A percentile compares a stretch with the other conserved stretches of the same genome.
Conservation (phyloP, 1,140 invertebrate species). For the Pissodes strobi region DNA sequence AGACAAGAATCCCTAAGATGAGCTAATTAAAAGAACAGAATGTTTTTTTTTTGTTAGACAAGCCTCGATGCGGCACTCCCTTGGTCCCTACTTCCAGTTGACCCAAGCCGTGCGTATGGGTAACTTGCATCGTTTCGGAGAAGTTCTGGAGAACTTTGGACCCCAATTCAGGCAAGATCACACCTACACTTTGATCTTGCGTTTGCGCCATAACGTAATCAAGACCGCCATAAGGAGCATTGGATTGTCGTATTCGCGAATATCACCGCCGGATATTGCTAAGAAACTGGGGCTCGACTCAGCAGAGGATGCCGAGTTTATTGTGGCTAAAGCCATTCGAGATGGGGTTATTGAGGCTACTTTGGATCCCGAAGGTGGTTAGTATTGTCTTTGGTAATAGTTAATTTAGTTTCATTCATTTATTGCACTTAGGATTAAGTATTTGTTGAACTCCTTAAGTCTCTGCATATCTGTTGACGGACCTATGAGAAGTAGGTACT, state of each 20-base stretch:
- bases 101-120: slow-evolving; percentile 97
- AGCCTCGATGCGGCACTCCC: slow-evolving; percentile 79
- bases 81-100: slow-evolving; percentile 95
- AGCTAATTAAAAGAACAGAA: too few species aligned
- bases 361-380: slow-evolving; percentile 89
- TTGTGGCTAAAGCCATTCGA: slow-evolving; percentile 98
- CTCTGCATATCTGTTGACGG: too few species aligned
- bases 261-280: slow-evolving; percentile 93
- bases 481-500: too few species aligned
- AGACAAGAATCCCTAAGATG: too few species aligned
- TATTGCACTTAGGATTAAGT: too few species aligned
- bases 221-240: slow-evolving; percentile 98
- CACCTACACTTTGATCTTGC: slow-evolving; percentile 92
- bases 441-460: too few species aligned
- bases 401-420: too few species aligned
- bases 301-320: slow-evolving; percentile 97
- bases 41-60: too few species aligned
- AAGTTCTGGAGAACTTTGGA: slow-evolving; percentile 89
- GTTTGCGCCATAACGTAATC: slow-evolving; percentile 97
- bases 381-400: too few species aligned
- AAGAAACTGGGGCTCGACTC: slow-evolving; percentile 91
- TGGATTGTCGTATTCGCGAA: slow-evolving; percentile 94
- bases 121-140: slow-evolving; percentile 91
- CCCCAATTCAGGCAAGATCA: slow-evolving; percentile 87
- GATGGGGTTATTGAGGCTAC: slow-evolving; percentile 99